A percentile compares a stretch with the other conserved stretches of the same genome.
Conservation (phyloP, 2,888 invertebrate genomes). For the Sarcophaga carnaria region DNA sequence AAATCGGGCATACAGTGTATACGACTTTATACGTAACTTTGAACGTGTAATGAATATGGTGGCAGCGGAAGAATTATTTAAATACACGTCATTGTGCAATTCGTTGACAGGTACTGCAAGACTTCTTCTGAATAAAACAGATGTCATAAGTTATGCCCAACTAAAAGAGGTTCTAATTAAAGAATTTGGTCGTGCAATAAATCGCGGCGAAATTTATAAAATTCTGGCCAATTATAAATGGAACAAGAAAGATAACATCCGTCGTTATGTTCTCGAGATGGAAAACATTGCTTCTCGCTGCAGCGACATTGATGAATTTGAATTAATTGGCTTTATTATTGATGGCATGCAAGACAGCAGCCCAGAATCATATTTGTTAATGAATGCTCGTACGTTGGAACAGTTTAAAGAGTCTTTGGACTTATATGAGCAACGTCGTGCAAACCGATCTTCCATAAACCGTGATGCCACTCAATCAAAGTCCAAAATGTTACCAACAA, state of each 20-base stretch:
- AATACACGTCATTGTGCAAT: constrained; percentile 18
- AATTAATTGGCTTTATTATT: constrained; percentile 40
- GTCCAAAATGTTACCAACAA: neutral
- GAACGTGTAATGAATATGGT: constrained; percentile 24
- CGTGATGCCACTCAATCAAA: neutral
- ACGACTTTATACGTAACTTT: constrained; percentile 28
- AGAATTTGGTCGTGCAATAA: constrained; percentile 26
- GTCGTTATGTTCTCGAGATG: constrained; percentile 61
- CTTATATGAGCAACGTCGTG: constrained; percentile 54
- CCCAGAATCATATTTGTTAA: constrained; percentile 41
- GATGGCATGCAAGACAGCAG: constrained; percentile 54
- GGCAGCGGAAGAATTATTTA: constrained; percentile 16
- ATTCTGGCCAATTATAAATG: constrained; percentile 30
- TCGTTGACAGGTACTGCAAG: constrained; percentile 17
- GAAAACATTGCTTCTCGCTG: constrained; percentile 55
- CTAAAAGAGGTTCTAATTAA: neutral
- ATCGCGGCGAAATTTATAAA: constrained; percentile 36
- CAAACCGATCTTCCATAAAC: constrained; percentile 3
- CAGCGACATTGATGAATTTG: constrained; percentile 33
- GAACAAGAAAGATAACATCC: constrained; percentile 51
- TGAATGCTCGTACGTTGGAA: constrained; percentile 57
- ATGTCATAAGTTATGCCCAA: constrained; percentile 17
- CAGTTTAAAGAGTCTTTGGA: constrained; percentile 52
- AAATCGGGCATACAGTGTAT: constrained; percentile 30
- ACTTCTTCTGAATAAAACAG: constrained; percentile 30